These are phyloP conservation scores for Serinus canaria DNA, from an alignment of 2,113 vertebrate genomes.

Conservation along the genomic window DNA sequence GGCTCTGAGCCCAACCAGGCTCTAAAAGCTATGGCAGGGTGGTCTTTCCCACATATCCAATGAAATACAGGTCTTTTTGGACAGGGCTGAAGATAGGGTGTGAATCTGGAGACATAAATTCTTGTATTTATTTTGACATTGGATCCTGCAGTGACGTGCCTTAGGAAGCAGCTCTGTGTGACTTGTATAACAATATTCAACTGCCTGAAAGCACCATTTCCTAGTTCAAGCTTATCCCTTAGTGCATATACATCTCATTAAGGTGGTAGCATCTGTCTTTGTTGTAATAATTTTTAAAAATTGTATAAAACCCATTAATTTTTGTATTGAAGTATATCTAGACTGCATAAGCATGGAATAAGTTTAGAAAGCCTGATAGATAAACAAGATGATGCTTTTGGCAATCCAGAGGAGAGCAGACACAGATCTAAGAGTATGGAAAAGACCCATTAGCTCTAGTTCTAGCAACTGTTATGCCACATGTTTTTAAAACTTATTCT, in stretches of 20 bases:
- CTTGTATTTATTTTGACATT: slow-evolving; percentile 1
- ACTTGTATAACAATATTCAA: fast-evolving
- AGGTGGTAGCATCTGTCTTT: not conserved
- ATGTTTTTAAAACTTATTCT: not conserved
- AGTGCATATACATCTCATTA: not conserved
- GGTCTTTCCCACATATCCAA: not conserved
- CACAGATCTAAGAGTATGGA: not conserved
- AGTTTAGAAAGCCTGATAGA: not conserved
- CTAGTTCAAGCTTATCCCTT: not conserved
- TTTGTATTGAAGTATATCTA: not conserved
- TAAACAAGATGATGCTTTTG: not conserved
- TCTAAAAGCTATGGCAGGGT: not conserved
- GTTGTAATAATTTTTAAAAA: not conserved
- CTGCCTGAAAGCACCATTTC: not conserved
- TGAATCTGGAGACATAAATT: not conserved
- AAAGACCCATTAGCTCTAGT: not conserved
- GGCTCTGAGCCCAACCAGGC: not conserved
- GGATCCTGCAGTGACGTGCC: fast-evolving
- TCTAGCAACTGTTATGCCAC: not conserved
- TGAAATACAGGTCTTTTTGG: not conserved
- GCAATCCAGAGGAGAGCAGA: not conserved
- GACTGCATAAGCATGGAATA: not conserved
- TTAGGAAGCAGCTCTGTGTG: not conserved
- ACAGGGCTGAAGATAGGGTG: not conserved
- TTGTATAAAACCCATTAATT: not conserved